Percentiles rank a stretch among this genome's conserved stretches.
These are phyloP conservation scores for Probaryconus sp. DNA, from an alignment of 1,140 invertebrate species.

Conservation along the genomic window DNA sequence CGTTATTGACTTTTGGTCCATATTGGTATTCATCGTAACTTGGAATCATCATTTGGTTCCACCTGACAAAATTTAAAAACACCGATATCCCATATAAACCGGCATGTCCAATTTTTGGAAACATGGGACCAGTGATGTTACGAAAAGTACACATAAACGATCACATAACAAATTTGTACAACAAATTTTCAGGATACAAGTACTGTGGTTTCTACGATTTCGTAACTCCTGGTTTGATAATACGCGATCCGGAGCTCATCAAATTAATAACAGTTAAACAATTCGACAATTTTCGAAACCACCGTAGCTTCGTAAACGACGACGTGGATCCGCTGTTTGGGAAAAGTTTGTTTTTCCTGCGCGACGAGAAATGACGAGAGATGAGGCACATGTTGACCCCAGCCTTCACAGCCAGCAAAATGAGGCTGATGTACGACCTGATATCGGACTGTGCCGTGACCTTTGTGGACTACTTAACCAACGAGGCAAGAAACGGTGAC, in stretches of 20 bases:
- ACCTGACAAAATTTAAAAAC: no score
- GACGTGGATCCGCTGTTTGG: slow-evolving; percentile 78
- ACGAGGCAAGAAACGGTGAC: slow-evolving; percentile 41
- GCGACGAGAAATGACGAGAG: slow-evolving; percentile 71
- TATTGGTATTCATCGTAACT: no score
- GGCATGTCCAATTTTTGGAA: no score
- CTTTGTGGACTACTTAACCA: slow-evolving; percentile 15
- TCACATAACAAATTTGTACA: no score
- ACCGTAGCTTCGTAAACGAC: slow-evolving; percentile 73
- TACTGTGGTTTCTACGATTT: no score
- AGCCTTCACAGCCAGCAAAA: slow-evolving; percentile 73
- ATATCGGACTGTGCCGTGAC: slow-evolving; percentile 61
- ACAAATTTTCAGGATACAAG: no score
- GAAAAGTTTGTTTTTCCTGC: slow-evolving; percentile 78
- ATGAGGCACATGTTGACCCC: slow-evolving; percentile 71
- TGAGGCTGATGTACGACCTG: slow-evolving; percentile 69
- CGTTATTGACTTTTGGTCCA: no score
- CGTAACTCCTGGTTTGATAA: no score
- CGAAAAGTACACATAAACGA: no score
- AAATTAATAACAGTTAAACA: slow-evolving; percentile 81
- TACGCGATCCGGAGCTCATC: slow-evolving; percentile 81
- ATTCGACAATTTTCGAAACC: slow-evolving; percentile 82
- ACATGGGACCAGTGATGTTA: no score
- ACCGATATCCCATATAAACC: no score
- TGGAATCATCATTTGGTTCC: no score